Evolutionary conservation across 2,888 invertebrate species (phyloP), one percentile per base, ranked within the genome.

Genomic region (Trichopoda pennipes): DNA sequence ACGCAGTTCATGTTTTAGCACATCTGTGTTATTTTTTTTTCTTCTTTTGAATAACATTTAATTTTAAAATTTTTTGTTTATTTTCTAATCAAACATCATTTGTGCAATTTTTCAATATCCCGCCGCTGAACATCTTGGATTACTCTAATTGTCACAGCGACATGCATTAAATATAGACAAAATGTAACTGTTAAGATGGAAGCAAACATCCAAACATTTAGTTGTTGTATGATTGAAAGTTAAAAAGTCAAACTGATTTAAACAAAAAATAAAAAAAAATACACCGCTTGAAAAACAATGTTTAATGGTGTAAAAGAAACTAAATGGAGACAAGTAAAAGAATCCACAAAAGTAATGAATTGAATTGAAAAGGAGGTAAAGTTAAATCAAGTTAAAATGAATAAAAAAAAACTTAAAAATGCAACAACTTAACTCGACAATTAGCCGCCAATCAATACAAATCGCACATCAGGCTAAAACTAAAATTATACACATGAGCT

Each of bases 381-480:
- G 60, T 56, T 6, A 32, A 28, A 28, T 28, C 23, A 28, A 56
- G 44, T 38, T 51, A 58, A 28, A 35, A 35, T 9, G 8, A 38
- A 7, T 2, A 38, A 51, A 61, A 58, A 16, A 32, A 60, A 23
- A 49, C 64, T 77, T 80, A 80, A 80, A 80, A 77, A 81, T 81
- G 51, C 81, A 83, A 80, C 81, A 80, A 85, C 83, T 84, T 80
- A 87, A 88, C 86, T 86, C 85, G 85, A 86, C 88, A 88, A 89
- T 88, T 88, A 88, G 88, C 88, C 88, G 87, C 86, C 83, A 88
- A 87, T 88, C 88, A 89, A 87, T 88, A 83, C 82, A 86, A 87
- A 87, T 88, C 88, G 88, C 88, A 88, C 88, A 82, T 82, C 82
- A 79, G 79, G 75, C 82, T 79, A 66, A 79, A 82, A 73, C 82